phyloP scores from a whole-genome alignment of 2,113 vertebrate genomes.

The Chelonoidis abingdonii region DNA sequence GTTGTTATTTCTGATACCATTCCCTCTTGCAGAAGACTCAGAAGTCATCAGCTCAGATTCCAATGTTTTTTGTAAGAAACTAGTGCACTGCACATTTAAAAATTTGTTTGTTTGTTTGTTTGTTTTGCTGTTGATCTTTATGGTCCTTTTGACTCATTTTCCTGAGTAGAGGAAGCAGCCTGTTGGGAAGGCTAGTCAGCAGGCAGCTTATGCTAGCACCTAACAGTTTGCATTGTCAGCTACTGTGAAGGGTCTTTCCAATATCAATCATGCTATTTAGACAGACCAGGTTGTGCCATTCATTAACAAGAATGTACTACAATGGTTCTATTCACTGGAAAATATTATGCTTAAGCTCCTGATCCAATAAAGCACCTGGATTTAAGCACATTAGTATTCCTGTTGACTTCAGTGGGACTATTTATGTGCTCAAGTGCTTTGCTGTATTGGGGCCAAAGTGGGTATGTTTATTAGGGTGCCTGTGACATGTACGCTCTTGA shows the following conservation, averaged over 20 bases:
- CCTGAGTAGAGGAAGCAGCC: background rate
- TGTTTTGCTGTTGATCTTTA: background rate
- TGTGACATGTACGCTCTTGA: background rate
- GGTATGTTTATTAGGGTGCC: background rate
- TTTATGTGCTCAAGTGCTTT: background rate
- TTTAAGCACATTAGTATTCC: fast-evolving
- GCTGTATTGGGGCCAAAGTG: background rate
- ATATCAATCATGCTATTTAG: background rate
- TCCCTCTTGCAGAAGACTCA: constrained; percentile 28
- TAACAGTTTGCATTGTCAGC: background rate
- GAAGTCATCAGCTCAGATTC: constrained; percentile 8
- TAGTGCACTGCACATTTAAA: constrained; percentile 30
- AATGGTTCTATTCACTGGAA: background rate
- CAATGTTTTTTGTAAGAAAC: constrained; percentile 7
- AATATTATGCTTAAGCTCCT: background rate
- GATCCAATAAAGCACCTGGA: fast-evolving
- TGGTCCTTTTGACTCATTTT: background rate
- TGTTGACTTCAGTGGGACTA: background rate
- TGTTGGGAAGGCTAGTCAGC: background rate
- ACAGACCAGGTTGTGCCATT: background rate
- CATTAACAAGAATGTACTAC: background rate
- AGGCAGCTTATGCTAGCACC: background rate
- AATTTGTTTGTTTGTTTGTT: background rate
- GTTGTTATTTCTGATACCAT: background rate
- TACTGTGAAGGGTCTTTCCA: background rate